Conservation (phyloP, 1,140 invertebrate species). For the Leptinotarsa texana region DNA sequence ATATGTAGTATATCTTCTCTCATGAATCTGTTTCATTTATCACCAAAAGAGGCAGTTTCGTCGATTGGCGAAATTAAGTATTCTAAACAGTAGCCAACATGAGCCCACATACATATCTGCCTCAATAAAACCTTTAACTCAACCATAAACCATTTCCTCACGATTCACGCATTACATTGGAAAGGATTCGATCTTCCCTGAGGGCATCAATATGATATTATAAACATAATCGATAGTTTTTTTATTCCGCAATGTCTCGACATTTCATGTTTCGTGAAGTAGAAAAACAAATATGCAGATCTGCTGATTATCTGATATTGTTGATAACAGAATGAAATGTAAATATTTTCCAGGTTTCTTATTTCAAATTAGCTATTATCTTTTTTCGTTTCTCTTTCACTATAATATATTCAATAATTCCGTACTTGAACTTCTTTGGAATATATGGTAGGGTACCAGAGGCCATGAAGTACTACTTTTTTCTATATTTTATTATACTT, state of each 20-base stretch:
- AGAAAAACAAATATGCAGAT: slow-evolving; percentile 1
- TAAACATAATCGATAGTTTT: slow-evolving; percentile 16
- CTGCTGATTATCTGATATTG: neutral
- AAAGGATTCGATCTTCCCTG: slow-evolving; percentile 22
- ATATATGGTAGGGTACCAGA: too few species aligned
- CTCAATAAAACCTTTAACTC: slow-evolving; percentile 19
- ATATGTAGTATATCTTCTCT: too few species aligned
- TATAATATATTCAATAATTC: too few species aligned
- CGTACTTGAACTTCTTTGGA: too few species aligned
- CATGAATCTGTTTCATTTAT: too few species aligned
- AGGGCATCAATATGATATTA: slow-evolving; percentile 7
- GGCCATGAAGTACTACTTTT: too few species aligned
- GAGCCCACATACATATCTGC: slow-evolving; percentile 20
- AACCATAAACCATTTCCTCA: slow-evolving; percentile 24
- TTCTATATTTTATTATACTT: too few species aligned
- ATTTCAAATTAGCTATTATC: too few species aligned
- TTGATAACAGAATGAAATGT: neutral
- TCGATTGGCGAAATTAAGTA: neutral
- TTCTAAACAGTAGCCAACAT: slow-evolving; percentile 22
- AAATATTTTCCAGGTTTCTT: too few species aligned
- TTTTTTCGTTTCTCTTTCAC: too few species aligned
- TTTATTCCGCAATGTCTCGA: neutral
- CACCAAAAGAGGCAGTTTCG: too few species aligned
- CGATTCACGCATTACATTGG: slow-evolving; percentile 22
- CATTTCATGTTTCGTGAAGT: neutral